A percentile compares a stretch with the other conserved stretches of the same genome.
Evolutionary conservation across 2,113 vertebrate genomes (phyloP).

Genomic region (Mus spicilegus): DNA sequence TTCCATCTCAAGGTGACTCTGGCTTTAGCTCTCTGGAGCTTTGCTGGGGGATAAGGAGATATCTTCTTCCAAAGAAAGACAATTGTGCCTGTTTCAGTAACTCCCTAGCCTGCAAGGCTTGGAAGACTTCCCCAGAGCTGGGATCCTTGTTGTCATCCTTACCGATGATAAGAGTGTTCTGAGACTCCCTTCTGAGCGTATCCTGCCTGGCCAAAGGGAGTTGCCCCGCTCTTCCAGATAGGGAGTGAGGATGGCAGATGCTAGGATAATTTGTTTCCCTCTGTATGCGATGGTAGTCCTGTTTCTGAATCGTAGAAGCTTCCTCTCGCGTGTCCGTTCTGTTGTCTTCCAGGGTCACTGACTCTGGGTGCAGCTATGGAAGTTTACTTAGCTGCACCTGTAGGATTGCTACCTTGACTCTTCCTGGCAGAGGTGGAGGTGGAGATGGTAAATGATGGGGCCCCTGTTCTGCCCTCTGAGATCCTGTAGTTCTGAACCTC

Average conservation of each 20-base stretch:
- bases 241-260: too few species aligned
- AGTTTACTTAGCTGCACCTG: not conserved
- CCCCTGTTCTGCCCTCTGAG: not conserved
- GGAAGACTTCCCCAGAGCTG: too few species aligned
- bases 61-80: not conserved
- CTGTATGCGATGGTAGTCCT: not conserved
- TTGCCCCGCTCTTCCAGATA: not conserved
- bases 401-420: not conserved
- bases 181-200: not conserved
- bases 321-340: not conserved
- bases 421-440: not conserved
- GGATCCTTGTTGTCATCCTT: not conserved
- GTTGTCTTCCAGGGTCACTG: not conserved
- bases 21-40: too few species aligned
- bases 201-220: not conserved
- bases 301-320: not conserved
- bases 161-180: not conserved
- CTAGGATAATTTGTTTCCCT: not conserved
- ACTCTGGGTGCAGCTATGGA: not conserved
- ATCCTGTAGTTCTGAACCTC: not conserved
- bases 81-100: not conserved
- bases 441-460: too few species aligned
- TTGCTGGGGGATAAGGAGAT: not conserved
- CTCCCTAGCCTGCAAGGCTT: not conserved
- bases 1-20: not conserved